Evolutionary conservation across 1,140 invertebrate species (phyloP).

Genomic region (Sipha flava): DNA sequence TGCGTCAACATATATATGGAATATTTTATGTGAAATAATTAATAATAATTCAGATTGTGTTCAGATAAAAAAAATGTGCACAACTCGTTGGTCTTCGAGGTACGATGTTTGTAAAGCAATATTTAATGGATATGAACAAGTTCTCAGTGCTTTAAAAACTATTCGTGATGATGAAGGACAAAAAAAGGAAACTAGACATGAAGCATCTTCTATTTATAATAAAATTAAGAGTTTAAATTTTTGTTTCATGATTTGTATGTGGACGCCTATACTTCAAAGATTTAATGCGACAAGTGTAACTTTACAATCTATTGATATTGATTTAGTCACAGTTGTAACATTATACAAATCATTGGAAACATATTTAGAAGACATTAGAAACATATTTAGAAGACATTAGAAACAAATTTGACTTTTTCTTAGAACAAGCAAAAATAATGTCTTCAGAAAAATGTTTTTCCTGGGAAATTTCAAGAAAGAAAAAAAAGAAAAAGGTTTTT

Average conservation of each 20-base stretch:
- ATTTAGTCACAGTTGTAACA: neutral
- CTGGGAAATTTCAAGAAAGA: neutral
- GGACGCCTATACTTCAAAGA: slow-evolving; percentile 33
- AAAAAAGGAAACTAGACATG: slow-evolving; percentile 25
- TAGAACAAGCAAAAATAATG: slow-evolving; percentile 21
- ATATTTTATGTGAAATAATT: slow-evolving; percentile 21
- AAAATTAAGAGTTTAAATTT: slow-evolving; percentile 33
- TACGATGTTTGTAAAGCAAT: slow-evolving; percentile 33
- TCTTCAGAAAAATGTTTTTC: slow-evolving; percentile 7
- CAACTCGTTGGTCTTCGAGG: slow-evolving; percentile 35
- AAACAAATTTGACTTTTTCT: slow-evolving; percentile 26
- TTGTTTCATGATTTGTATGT: slow-evolving; percentile 30
- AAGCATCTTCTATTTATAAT: slow-evolving; percentile 26
- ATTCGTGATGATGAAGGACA: slow-evolving; percentile 23
- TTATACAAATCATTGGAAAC: slow-evolving; percentile 2
- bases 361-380: slow-evolving; percentile 22
- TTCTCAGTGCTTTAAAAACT: slow-evolving; percentile 12
- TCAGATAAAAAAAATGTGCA: neutral
- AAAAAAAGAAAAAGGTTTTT: neutral
- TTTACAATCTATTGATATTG: slow-evolving; percentile 14
- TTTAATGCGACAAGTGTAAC: slow-evolving; percentile 26
- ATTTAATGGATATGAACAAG: neutral
- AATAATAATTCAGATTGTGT: neutral
- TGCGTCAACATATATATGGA: slow-evolving; percentile 36
- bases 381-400: slow-evolving; percentile 25